These are phyloP conservation scores for Heptranchias perlo DNA, from an alignment of 2,113 vertebrate genomes.

Conservation along the genomic window DNA sequence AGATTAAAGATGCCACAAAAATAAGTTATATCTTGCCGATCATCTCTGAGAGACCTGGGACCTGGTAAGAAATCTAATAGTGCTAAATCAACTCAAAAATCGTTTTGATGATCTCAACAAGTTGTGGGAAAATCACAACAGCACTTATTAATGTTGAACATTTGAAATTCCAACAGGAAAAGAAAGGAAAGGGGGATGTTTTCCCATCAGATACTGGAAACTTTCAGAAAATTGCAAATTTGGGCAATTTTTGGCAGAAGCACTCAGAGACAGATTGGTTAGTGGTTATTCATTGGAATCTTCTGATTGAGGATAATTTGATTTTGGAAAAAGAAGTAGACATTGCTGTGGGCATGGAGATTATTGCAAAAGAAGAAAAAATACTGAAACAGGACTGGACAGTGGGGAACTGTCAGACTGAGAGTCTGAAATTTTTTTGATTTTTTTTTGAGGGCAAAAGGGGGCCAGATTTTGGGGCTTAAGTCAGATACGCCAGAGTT, in stretches of 20 bases:
- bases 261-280: not conserved
- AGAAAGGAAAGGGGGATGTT: not conserved
- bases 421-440: not conserved
- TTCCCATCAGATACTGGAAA: not conserved
- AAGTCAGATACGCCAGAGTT: not conserved
- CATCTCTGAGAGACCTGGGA: not conserved
- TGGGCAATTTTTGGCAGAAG: constrained; percentile 14
- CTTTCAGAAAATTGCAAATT: constrained; percentile 21
- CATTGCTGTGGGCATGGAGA: not conserved
- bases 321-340: not conserved
- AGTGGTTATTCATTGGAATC: not conserved
- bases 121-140: not conserved
- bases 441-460: not conserved
- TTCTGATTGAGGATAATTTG: not conserved
- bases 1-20: not conserved
- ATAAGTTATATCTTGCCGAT: not conserved
- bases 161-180: not conserved
- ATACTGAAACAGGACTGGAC: not conserved
- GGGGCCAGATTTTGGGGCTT: not conserved
- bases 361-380: not conserved
- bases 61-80: not conserved
- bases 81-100: not conserved
- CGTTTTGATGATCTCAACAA: not conserved
- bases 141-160: not conserved
- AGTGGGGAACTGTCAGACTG: not conserved